A percentile compares a stretch with the other conserved stretches of the same genome.
Conservation (phyloP, 2,888 invertebrate genomes). For the Fabriciana adippe region DNA sequence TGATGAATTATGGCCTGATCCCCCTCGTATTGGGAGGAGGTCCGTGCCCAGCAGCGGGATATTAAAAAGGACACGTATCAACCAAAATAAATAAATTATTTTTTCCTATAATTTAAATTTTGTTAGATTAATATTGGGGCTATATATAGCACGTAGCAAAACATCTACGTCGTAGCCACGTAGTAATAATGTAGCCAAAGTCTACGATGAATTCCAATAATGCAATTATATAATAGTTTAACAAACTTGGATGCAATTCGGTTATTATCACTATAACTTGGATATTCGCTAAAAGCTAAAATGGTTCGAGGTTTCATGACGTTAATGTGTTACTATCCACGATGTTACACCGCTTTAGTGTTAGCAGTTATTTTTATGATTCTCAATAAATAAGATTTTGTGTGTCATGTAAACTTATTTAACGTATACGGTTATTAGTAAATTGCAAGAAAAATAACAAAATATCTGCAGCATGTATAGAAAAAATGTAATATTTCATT, state of each 20-base stretch:
- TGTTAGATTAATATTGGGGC: background rate
- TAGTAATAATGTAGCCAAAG: constrained; percentile 34
- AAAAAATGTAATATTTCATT: too few species aligned
- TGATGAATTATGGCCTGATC: too few species aligned
- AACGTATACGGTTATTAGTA: too few species aligned
- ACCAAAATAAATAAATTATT: too few species aligned
- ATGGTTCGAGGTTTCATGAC: constrained; percentile 39
- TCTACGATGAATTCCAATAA: constrained; percentile 40
- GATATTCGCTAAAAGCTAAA: constrained; percentile 38
- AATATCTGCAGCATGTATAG: too few species aligned
- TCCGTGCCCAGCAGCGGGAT: too few species aligned
- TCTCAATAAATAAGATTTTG: background rate
- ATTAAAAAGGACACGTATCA: too few species aligned
- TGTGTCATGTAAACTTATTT: too few species aligned
- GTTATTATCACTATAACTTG: constrained; percentile 42
- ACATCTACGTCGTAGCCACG: constrained; percentile 25
- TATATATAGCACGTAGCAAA: constrained; percentile 26
- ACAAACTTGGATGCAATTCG: constrained; percentile 40
- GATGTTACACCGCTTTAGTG: constrained; percentile 20
- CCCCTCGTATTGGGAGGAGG: too few species aligned
- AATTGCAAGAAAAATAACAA: too few species aligned
- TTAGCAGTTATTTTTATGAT: constrained; percentile 17
- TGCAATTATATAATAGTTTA: constrained; percentile 38
- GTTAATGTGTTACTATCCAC: constrained; percentile 32
- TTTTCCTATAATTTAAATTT: background rate